Evolutionary conservation across 2,888 invertebrate genomes (phyloP), one percentile per base, ranked within the genome.

Genomic region (Corbicula japonica): DNA sequence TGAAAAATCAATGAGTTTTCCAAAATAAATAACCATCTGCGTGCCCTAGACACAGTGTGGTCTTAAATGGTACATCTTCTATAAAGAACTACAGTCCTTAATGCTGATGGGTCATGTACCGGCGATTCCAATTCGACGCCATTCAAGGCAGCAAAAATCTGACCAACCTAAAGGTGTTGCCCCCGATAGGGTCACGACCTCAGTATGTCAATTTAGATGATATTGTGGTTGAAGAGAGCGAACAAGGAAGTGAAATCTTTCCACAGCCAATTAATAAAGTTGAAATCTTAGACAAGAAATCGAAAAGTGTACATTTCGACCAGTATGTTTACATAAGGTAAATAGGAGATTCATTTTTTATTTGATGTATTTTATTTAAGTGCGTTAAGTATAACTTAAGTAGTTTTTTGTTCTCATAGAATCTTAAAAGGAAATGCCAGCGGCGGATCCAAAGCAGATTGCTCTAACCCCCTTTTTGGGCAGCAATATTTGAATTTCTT

Each of bases 311-410:
- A 18, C 82, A 83, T 35, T 83, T 83, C 68, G 82, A 83, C 52
- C 76, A 83, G 58, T 83, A 70, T 62, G 78, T 83, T 21, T 83
- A 83, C 48, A 72, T 83, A 28, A 76, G 82, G 82, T 83, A 79
- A 46, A 41, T 41, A 12, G 15, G 10, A 41, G 15, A 41, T 15
- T 12, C 18, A 41, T 41, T 15, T 41, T 41, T 41, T 41, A 41
- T 41, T 41, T 12, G 10, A 41, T 41, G 41, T 41, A 41, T 41
- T 12, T 41, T 41, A 41, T 41, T 41, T 41, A 41, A 10, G 15
- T 12, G 15, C 8, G 15, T 15, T 41, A 41, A 41, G 15, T 15
- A 41, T 41, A 41, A 12, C 41, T 41, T 41, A 10, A 12, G 10
- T 41, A 12, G 10, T 12, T 41, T 41, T 41, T 41, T 12, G 41